These are phyloP conservation scores for Arnoldichthys spilopterus DNA, from an alignment of 2,797 vertebrate species.

Conservation along the genomic window DNA sequence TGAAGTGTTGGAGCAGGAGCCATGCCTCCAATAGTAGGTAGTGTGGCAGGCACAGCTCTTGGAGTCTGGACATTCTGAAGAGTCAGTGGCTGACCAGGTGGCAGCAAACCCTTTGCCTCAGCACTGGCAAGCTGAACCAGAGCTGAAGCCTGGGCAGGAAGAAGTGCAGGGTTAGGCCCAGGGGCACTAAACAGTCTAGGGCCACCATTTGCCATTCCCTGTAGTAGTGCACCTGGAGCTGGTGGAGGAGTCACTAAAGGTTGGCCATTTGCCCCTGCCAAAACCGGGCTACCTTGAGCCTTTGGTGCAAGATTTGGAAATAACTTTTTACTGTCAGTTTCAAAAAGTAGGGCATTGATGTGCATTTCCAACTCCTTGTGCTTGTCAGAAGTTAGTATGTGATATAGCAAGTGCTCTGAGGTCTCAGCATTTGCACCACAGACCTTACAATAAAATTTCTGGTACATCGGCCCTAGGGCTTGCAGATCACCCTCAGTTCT, in stretches of 20 bases:
- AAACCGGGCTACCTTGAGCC: slow-evolving; percentile 62
- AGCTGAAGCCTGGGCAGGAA: slow-evolving; percentile 80
- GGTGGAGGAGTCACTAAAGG: slow-evolving; percentile 64
- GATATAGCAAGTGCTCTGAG: slow-evolving; percentile 91
- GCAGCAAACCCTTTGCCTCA: slow-evolving; percentile 80
- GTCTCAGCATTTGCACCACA: slow-evolving; percentile 84
- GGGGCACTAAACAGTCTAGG: slow-evolving; percentile 72
- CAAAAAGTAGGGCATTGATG: slow-evolving; percentile 85
- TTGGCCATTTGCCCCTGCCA: slow-evolving; percentile 71
- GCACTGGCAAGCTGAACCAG: slow-evolving; percentile 82
- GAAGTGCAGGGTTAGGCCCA: slow-evolving; percentile 71
- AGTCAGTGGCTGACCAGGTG: slow-evolving; percentile 75
- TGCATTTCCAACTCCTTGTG: slow-evolving; percentile 89
- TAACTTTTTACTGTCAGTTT: slow-evolving; percentile 72
- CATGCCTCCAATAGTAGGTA: slow-evolving; percentile 65
- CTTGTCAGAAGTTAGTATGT: slow-evolving; percentile 88
- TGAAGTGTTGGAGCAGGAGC: slow-evolving; percentile 59
- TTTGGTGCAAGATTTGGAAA: slow-evolving; percentile 79
- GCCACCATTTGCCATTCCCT: slow-evolving; percentile 67
- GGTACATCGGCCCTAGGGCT: slow-evolving; percentile 58
- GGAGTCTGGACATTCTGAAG: slow-evolving; percentile 71
- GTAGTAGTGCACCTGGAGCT: slow-evolving; percentile 57
- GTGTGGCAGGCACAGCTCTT: slow-evolving; percentile 49
- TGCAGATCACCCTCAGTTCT: slow-evolving; percentile 62
- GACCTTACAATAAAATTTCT: slow-evolving; percentile 87